Percentiles rank a stretch among this genome's conserved stretches.
phyloP scores from a whole-genome alignment of 2,113 vertebrate species.

The Gnathonemus echidnorhynchus region DNA sequence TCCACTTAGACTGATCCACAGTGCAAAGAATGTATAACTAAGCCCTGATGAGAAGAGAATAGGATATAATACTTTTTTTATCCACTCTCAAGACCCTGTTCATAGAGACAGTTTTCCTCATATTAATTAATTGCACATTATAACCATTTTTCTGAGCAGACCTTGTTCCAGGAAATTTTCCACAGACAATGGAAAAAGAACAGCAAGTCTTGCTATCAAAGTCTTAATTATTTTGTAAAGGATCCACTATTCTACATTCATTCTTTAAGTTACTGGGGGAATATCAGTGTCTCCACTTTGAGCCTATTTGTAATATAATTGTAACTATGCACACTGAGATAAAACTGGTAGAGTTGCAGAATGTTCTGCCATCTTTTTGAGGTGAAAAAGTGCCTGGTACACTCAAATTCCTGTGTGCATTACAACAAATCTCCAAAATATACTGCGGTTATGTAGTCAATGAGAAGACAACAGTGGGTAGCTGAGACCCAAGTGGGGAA shows the following conservation, averaged over 20 bases:
- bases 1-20: conserved; percentile 39
- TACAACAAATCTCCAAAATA: conserved; percentile 58
- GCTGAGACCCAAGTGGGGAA: conserved; percentile 49
- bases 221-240: background rate
- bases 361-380: conserved; percentile 50
- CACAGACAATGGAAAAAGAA: background rate
- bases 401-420: conserved; percentile 56
- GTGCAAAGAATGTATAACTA: conserved; percentile 61
- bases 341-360: conserved; percentile 43
- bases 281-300: background rate
- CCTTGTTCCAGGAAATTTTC: conserved; percentile 10
- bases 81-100: conserved; percentile 38
- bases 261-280: background rate
- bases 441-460: conserved; percentile 57
- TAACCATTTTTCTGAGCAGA: conserved; percentile 10
- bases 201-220: background rate
- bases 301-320: conserved; percentile 46
- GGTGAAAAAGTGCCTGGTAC: conserved; percentile 39
- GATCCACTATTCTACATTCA: background rate
- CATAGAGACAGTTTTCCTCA: conserved; percentile 24
- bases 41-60: conserved; percentile 53
- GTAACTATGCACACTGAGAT: conserved; percentile 48
- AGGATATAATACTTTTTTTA: conserved; percentile 22
- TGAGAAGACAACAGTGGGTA: conserved; percentile 46
- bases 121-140: background rate